phyloP scores from a whole-genome alignment of 2,113 vertebrate species.

The Spermophilus dauricus region DNA sequence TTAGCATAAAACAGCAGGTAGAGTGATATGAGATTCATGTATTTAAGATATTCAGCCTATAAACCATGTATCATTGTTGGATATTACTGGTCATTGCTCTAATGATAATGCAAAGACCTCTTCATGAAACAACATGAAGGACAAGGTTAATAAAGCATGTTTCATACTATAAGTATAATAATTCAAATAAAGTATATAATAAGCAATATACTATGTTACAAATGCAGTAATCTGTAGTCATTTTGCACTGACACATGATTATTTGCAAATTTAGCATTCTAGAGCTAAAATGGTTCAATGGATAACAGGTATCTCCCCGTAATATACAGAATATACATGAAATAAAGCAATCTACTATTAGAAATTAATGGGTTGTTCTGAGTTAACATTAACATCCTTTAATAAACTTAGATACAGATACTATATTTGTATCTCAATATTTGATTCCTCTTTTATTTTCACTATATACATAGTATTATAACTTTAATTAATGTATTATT shows the following conservation, averaged over 20 bases:
- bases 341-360: constrained; percentile 57
- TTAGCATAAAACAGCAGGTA: background rate
- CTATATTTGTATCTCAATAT: constrained; percentile 38
- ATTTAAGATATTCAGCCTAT: constrained; percentile 1
- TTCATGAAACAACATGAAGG: constrained; percentile 47
- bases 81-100: constrained; percentile 31
- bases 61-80: constrained; percentile 7
- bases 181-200: constrained; percentile 33
- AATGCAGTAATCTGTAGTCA: background rate
- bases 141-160: constrained; percentile 14
- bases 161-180: constrained; percentile 45
- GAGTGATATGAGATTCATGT: constrained; percentile 12
- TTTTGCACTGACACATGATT: background rate
- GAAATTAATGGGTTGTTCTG: constrained; percentile 33
- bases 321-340: background rate
- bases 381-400: constrained; percentile 33
- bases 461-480: background rate
- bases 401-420: constrained; percentile 38
- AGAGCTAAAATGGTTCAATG: constrained; percentile 23
- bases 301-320: constrained; percentile 27
- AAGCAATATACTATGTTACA: background rate
- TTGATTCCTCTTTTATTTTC: constrained; percentile 49
- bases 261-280: constrained; percentile 33
- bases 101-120: constrained; percentile 43
- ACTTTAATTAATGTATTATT: constrained; percentile 42